Evolutionary conservation across 1,140 invertebrate species (phyloP).

Genomic region (Stegodyphus dumicola): DNA sequence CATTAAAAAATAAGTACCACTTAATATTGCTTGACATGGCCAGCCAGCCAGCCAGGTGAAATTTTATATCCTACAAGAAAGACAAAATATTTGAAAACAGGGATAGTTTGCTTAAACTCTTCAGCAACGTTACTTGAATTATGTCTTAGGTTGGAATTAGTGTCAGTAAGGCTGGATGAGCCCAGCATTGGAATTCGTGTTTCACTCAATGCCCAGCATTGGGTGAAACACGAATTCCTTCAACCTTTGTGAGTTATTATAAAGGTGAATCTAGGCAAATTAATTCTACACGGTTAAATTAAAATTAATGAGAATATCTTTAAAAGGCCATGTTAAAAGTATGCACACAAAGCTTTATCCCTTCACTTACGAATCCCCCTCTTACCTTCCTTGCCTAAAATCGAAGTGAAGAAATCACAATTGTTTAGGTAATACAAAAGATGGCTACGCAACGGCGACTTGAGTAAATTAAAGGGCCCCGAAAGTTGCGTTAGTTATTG

Average conservation of each 20-base stretch:
- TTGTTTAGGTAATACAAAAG: constrained; percentile 12
- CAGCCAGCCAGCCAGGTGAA: too few species aligned
- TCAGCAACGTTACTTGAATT: neutral
- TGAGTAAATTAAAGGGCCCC: constrained; percentile 31
- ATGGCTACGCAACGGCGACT: constrained; percentile 4
- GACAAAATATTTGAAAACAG: neutral
- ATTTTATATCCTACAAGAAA: too few species aligned
- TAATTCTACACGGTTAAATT: constrained; percentile 20
- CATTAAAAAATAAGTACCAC: too few species aligned
- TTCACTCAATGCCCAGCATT: too few species aligned
- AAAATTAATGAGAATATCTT: constrained; percentile 37
- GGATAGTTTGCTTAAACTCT: neutral
- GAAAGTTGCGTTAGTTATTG: constrained; percentile 19
- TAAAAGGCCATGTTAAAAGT: neutral
- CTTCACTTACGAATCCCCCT: neutral
- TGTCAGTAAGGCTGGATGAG: neutral
- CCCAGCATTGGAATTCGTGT: neutral
- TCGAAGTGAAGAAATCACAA: constrained; percentile 24
- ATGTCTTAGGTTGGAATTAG: neutral
- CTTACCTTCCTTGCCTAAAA: too few species aligned
- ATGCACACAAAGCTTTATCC: neutral
- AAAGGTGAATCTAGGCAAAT: constrained; percentile 16
- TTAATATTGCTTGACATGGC: too few species aligned
- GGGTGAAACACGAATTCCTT: constrained; percentile 9
- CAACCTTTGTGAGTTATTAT: neutral